Evolutionary conservation across 1,140 invertebrate species (phyloP), one percentile per base, ranked within the genome.

Genomic region (Lycorma delicatula): DNA sequence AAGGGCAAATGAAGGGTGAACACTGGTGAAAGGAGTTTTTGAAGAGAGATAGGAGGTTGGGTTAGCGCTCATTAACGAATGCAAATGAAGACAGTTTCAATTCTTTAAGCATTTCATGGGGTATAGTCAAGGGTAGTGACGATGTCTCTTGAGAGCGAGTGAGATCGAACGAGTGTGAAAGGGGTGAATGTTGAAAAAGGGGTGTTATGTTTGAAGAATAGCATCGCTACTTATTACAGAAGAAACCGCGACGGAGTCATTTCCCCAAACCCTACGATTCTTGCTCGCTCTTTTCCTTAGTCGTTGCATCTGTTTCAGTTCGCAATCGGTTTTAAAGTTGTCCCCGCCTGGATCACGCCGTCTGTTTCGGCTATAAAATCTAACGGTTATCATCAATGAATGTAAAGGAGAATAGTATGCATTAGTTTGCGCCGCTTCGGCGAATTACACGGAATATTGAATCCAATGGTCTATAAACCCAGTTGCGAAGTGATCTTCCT

Each of bases 11-110:
- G 7, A 18, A 7, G 7, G 36, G 36, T 13, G 20, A 18, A 18
- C 13, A 18, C 3, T n/a, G 36, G 36, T 3, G 36, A 7, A 38
- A 18, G 2, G 20, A 18, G 36, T n/a, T 13, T 3, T n/a, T 13
- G 7, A 3, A 18, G 2, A 38, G 7, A 7, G 2, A 18, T 3
- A 38, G 36, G 36, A 3, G 13, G n/a, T 20, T 16, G n/a, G 5
- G 13, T 6, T 9, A 6, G 41, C 41, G 41, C 41, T 44, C 41
- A 44, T 44, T 44, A 44, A 44, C 5, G 41, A 44, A 44, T 44
- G 41, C 41, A 44, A 18, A 44, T 44, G 41, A 44, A 44, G 41
- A 44, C 41, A 20, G 41, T 44, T 44, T 44, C 41, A 44, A 44
- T 44, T 44, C 41, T 44, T 44, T 44, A 18, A 44, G 41, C 41